Evolutionary conservation across 2,797 vertebrate genomes (phyloP).

Genomic region (Alca torda): DNA sequence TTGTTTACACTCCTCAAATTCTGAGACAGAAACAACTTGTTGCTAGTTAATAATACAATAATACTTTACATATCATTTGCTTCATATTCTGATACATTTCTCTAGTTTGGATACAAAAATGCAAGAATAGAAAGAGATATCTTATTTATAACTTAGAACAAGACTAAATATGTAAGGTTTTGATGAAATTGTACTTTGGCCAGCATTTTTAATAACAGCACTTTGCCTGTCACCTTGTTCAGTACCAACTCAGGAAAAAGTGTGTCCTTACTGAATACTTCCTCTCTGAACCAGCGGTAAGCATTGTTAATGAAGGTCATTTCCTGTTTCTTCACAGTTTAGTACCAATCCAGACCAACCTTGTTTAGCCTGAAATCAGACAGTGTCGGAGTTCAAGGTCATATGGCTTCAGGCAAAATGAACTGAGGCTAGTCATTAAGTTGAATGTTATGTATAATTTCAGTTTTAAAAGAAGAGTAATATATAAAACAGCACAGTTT

Average conservation of each 20-base stretch:
- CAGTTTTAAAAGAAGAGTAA: not conserved
- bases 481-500: not conserved
- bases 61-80: not conserved
- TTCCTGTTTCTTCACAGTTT: not conserved
- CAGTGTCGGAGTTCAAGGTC: not conserved
- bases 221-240: not conserved
- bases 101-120: not conserved
- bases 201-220: not conserved
- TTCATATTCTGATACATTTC: not conserved
- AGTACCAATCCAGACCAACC: not conserved
- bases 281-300: not conserved
- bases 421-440: not conserved
- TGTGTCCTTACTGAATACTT: not conserved
- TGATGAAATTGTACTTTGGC: not conserved
- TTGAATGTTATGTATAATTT: not conserved
- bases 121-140: not conserved
- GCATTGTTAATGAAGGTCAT: not conserved
- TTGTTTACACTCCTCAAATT: not conserved
- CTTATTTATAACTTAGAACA: not conserved
- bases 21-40: not conserved
- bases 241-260: not conserved
- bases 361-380: conserved; percentile 11
- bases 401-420: not conserved
- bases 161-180: not conserved
- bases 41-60: not conserved